A percentile compares a stretch with the other conserved stretches of the same genome.
phyloP scores from a whole-genome alignment of 2,888 invertebrate species.

The Ectropis crepuscularia region DNA sequence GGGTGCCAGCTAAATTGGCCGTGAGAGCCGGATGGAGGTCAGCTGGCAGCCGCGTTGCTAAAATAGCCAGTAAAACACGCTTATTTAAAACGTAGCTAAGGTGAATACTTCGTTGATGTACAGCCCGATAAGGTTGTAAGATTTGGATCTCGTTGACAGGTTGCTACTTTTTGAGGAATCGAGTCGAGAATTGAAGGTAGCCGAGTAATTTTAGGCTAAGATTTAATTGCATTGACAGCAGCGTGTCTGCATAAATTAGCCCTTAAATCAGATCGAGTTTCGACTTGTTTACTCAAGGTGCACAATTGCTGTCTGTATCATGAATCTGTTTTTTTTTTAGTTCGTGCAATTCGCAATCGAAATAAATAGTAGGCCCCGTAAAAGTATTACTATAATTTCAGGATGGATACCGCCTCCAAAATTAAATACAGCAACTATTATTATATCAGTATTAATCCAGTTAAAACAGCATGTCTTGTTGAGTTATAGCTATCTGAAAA shows the following conservation, averaged over 20 bases:
- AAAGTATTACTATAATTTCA: too few relatives aligned
- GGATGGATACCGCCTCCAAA: too few relatives aligned
- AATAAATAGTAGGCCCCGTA: too few relatives aligned
- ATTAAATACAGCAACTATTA: too few relatives aligned
- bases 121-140: conserved; percentile 14
- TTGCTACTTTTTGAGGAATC: conserved; percentile 31
- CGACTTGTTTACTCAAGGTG: too few relatives aligned
- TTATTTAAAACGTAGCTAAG: conserved; percentile 22
- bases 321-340: not conserved
- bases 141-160: conserved; percentile 35
- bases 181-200: conserved; percentile 38
- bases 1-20: conserved; percentile 68
- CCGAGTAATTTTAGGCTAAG: conserved; percentile 5
- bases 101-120: conserved; percentile 34
- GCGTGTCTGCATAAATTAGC: conserved; percentile 1
- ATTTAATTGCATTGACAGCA: conserved; percentile 8
- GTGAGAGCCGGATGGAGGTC: conserved; percentile 70
- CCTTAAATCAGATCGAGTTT: not conserved
- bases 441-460: too few relatives aligned
- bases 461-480: not conserved
- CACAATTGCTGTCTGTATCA: not conserved
- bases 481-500: not conserved
- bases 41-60: conserved; percentile 43
- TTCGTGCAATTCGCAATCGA: too few relatives aligned
- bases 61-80: conserved; percentile 19